Percentiles rank a stretch among this genome's conserved stretches.
Evolutionary conservation across 2,113 vertebrate genomes (phyloP).

Genomic region (Crotophaga sulcirostris): DNA sequence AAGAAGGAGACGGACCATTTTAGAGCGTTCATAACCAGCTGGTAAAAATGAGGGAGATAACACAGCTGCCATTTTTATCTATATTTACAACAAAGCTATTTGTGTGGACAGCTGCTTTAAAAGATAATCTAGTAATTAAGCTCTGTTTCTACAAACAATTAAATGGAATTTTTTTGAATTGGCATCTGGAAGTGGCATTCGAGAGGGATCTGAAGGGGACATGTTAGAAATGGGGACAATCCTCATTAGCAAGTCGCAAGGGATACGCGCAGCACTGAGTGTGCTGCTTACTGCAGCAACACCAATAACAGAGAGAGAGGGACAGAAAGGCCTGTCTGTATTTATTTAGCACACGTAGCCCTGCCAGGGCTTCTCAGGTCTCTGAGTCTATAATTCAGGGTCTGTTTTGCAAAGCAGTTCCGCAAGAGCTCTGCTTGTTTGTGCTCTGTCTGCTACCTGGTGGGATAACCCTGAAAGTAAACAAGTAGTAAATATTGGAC

Average conservation of each 20-base stretch:
- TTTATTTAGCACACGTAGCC: neutral
- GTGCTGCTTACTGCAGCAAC: neutral
- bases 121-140: neutral
- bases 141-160: neutral
- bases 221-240: neutral
- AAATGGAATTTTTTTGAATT: neutral
- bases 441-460: neutral
- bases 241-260: neutral
- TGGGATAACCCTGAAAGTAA: slow-evolving; percentile 22
- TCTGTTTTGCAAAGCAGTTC: slow-evolving; percentile 2
- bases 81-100: neutral
- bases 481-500: neutral
- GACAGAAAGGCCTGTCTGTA: neutral
- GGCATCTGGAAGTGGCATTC: neutral
- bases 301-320: neutral
- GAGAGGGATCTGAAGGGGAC: neutral
- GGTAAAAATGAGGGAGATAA: neutral
- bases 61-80: neutral
- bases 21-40: neutral
- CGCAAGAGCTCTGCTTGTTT: neutral
- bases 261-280: neutral
- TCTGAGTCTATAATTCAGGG: neutral
- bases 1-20: neutral
- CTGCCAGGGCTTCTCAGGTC: neutral
- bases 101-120: neutral